Conservation (phyloP, 2,113 vertebrate genomes). For the Lophius piscatorius region DNA sequence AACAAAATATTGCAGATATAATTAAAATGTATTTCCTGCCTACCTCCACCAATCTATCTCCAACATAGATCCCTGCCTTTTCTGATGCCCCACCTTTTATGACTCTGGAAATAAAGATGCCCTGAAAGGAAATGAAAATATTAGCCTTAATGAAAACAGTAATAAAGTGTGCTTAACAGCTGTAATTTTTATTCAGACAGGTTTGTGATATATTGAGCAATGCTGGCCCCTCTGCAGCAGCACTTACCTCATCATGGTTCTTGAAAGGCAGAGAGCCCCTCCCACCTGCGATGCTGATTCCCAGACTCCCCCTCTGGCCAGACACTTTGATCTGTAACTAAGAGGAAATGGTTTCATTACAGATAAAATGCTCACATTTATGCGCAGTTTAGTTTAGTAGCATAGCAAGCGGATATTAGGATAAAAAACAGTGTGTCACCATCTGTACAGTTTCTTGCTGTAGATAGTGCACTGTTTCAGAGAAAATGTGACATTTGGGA, state of each 20-base stretch:
- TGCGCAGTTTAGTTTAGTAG: background rate
- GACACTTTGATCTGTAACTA: constrained; percentile 85
- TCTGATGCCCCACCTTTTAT: constrained; percentile 77
- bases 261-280: constrained; percentile 85
- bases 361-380: background rate
- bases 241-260: constrained; percentile 84
- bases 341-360: constrained; percentile 28
- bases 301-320: constrained; percentile 83
- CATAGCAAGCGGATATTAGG: background rate
- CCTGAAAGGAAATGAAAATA: constrained; percentile 59
- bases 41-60: constrained; percentile 81
- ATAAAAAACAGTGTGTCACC: constrained; percentile 1
- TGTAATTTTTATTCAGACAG: no score
- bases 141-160: background rate
- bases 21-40: background rate
- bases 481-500: constrained; percentile 7
- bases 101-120: constrained; percentile 79
- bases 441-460: background rate
- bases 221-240: background rate
- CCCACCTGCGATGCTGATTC: constrained; percentile 89
- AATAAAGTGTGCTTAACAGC: background rate
- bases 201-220: no score
- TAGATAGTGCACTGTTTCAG: background rate
- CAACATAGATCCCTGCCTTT: constrained; percentile 77
- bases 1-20: background rate